phyloP scores from a whole-genome alignment of 2,888 invertebrate genomes.

The Ochropleura leucogaster region DNA sequence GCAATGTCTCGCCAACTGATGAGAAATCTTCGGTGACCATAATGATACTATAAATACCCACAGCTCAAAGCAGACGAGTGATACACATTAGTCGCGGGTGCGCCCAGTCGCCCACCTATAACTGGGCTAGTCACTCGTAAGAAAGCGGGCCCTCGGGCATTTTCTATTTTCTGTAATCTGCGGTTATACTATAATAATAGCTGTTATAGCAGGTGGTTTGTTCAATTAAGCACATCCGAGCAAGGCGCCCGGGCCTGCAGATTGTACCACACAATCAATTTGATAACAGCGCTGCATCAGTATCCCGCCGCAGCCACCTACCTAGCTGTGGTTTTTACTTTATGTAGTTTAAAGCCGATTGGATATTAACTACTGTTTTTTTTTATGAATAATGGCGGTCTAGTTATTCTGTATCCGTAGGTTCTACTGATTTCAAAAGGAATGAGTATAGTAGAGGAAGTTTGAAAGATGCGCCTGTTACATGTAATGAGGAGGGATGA shows the following conservation, averaged over 20 bases:
- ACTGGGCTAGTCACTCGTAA: conserved; percentile 79
- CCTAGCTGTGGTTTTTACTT: conserved; percentile 34
- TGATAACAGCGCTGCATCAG: conserved; percentile 65
- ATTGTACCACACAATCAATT: conserved; percentile 70
- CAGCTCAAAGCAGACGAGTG: conserved; percentile 54
- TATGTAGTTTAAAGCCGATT: conserved; percentile 9
- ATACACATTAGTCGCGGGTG: conserved; percentile 68
- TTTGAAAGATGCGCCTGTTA: no score
- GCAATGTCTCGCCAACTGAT: not conserved
- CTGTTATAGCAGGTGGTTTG: conserved; percentile 75
- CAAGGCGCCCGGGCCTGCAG: conserved; percentile 53
- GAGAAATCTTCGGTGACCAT: conserved; percentile 11
- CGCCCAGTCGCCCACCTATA: conserved; percentile 79
- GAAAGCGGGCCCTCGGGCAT: conserved; percentile 87
- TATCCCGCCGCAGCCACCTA: conserved; percentile 43
- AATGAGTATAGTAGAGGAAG: no score
- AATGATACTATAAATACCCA: conserved; percentile 51
- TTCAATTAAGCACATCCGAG: conserved; percentile 83
- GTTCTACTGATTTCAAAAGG: no score
- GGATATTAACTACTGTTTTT: not conserved
- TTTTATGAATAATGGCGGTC: not conserved
- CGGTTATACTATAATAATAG: conserved; percentile 85
- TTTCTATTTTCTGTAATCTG: conserved; percentile 88
- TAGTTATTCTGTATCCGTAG: not conserved
- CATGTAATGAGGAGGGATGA: no score